Base-by-base conservation (phyloP, 2,888 invertebrate genomes). In the Ectemnius cavifrons region DNA sequence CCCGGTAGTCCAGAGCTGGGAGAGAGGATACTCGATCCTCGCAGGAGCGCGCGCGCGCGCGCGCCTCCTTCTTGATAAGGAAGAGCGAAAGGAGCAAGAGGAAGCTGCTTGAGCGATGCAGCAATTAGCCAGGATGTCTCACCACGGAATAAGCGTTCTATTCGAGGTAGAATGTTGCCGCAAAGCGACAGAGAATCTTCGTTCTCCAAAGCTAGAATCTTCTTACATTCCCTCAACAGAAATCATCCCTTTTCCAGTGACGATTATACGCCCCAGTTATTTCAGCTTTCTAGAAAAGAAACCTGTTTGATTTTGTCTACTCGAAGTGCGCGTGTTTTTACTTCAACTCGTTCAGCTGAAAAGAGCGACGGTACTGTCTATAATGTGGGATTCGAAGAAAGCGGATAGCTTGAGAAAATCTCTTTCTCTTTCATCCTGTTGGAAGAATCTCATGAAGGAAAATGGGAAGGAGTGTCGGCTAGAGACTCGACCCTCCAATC, bases 91-190 rank as follows among this genome's bases (percentile, higher is more conserved):
- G 75, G 75, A 37, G 73, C 73, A 69, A 82, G 72, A 74, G 52
- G 73, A 75, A 82, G 75, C 72, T 75, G 73, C 75, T 75, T 80
- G 82, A 83, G 78, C 77, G 82, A 82, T 83, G 82, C 78, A 68
- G 83, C 80, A 85, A 85, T 85, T 85, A 85, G 82, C 84, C 64
- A 60, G 52, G 78, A 82, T 79, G 72, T 82, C 77, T 72, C 73
- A 59, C 37, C 37, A 37, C 3, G 23, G 23, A 23, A 23, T 23
- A 23, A 23, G 23, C 23, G 3, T 23, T 23, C 23, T 23, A 23
- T 2, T 23, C 23, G 23, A 37, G 8, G 8, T 37, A 37, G 37
- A 37, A 11, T 4, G 8, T 37, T 37, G 1, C 37, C 37, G 8
- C 37, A 11, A 37, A 37, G 8, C 37, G 11, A 6, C 37, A 37